Evolutionary conservation across 2,797 vertebrate genomes (phyloP), one percentile per base, ranked within the genome.

Genomic region (Erpetoichthys calabaricus): DNA sequence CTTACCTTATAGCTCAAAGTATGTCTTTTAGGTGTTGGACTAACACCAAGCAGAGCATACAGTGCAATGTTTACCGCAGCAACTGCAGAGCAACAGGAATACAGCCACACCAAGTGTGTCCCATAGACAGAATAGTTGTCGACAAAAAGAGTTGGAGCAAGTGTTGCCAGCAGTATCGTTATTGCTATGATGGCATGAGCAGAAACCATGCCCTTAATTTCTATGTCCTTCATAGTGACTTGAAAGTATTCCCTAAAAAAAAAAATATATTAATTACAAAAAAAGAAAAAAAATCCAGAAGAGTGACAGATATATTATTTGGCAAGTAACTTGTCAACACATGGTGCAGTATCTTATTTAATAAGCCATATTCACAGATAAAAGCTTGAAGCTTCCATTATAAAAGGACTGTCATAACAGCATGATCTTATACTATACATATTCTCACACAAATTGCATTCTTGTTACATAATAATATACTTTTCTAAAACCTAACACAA

Each of bases 61-160:
- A 92, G 77, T 51, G 77, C 47, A 41, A 91, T 57, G 61, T 80
- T 94, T 68, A 89, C 69, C 8, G 73, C 47, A 10, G 80, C 73
- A 55, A 96, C 86, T 7, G 67, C 79, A 0, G 62, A 69, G 59
- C 89, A 90, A 70, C 89, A 91, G 42, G 82, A 63, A 66, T 87
- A 90, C 45, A 97, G 63, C 94, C 95, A 99, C 1, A 76, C 54
- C 64, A 94, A 74, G 72, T 97, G 95, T 0, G 89, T 84, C 6
- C 86, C 81, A 68, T 91, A 76, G 45, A 97, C 68, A 0, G 91
- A 89, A 77, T 94, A 97, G 2, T 86, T 82, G 2, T 83, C 80
- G 47, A 91, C 65, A 41, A 89, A 50, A 47, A 86, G 56, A 1
- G 77, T 63, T 0, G 92, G 93, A 3, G 86, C 8, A 1, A 86